Base-by-base conservation (phyloP, 2,888 invertebrate species). In the Barypeithes pellucidus region DNA sequence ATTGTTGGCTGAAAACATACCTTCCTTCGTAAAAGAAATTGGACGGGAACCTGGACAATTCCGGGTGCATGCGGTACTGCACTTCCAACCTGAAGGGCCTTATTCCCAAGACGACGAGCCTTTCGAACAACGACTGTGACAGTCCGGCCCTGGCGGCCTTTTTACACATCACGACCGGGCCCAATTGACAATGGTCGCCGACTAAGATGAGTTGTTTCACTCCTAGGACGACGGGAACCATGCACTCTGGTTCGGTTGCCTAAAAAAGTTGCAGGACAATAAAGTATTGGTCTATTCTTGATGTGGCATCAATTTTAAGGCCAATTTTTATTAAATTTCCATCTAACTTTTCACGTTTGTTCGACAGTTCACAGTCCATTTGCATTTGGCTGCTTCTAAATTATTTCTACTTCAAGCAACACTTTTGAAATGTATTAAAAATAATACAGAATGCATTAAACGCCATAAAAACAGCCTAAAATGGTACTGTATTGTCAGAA, bases 1-100 rank as follows among this genome's bases (percentile, higher is more conserved):
- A n/a, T n/a, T n/a, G n/a, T n/a, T n/a, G n/a, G n/a, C n/a, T 43
- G 8, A 16, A 8, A 2, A 59, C 50, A 18, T 54, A 75, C 75
- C 75, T 75, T 71, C 76, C 76, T 61, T 76, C 76, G 52, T 76
- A 76, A 87, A 99, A 99, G 87, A 99, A 98, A 86, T 99, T 99
- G 0, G 98, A 99, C 0, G 99, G 99, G 85, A 99, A 99, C 20
- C 97, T 92, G 0, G 97, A 97, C 8, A 99, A 88, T 82, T 97
- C 97, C 0, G 99, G 99, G 84, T 99, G 99, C 99, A 99, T 99
- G 62, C 99, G 93, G 85, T 99, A 99, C 84, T 99, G 99, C 0
- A 97, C 97, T 85, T 99, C 98, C 45, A 99, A 89, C 0, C 99
- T 92, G 86, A 99, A 97, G 0, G 99, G 99, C 24, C 98, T 90